Evolutionary conservation across 2,888 invertebrate species (phyloP), one percentile per base, ranked within the genome.

Genomic region (Busseola fusca): DNA sequence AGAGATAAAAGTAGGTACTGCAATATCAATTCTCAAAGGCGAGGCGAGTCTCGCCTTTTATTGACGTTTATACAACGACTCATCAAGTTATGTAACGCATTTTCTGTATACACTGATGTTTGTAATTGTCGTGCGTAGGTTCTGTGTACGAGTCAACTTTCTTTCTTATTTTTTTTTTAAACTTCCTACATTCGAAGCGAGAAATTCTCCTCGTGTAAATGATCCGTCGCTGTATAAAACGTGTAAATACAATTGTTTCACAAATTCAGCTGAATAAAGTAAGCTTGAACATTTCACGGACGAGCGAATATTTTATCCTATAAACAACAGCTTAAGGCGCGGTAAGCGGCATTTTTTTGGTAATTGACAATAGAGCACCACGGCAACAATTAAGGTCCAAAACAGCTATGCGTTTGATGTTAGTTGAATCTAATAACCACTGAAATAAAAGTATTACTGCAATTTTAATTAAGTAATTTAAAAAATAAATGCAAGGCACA

Each of bases 211-310:
- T 21, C 21, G 16, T 48, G 21, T 30, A 48, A 45, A 50, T 58
- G 9, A 45, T 14, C 52, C 14, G 37, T 52, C 59, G 27, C 63
- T 74, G 67, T 81, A 80, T 78, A 70, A 76, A 74, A 60, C 66
- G 65, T 34, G 69, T 68, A 62, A 84, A 86, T 72, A 84, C 78
- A 79, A 83, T 83, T 85, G 80, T 82, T 76, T 69, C 75, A 73
- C 75, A 85, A 86, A 84, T 86, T 84, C 78, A 67, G 72, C 60
- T 58, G 78, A 78, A 87, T 80, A 83, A 84, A 82, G 81, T 74
- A 82, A 85, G 64, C 67, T 65, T 78, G 34, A 66, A 71, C 77
- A 84, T 81, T 78, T 69, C 52, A 72, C 57, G 63, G 59, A 63
- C 45, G 56, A 62, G 42, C 60, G 37, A 58, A 66, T 42, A 62